Evolutionary conservation across 2,888 invertebrate genomes (phyloP), one percentile per base, ranked within the genome.

Genomic region (Nemoura dubitans): DNA sequence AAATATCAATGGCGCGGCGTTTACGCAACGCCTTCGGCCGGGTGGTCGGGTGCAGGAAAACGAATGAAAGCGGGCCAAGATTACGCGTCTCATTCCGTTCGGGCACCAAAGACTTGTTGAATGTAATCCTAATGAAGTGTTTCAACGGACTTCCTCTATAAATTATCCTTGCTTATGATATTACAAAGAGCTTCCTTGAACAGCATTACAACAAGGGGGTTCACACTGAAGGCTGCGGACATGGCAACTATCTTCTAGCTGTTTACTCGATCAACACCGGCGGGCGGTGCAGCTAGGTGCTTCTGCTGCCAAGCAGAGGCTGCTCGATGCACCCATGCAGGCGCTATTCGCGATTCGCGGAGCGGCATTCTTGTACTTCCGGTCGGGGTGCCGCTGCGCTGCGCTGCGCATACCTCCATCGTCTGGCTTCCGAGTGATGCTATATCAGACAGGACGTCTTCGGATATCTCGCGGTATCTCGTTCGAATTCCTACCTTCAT

Each of bases 91-190:
- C 59, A 21, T 59, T 59, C 59, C 59, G 3, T 59, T 10, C 59
- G 3, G 59, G 59, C 3, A 59, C 59, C 59, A 59, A 59, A 59
- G 59, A 59, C 59, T 59, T 59, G 59, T 59, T 59, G 81, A 81
- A 30, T 81, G n/a, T 83, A 83, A 83, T 83, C 83, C 83, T 83
- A 83, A 83, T 42, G 36, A 83, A 83, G 42, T 83, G 83, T 83
- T n/a, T 43, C 27, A n/a, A 82, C 36, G 83, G 26, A 83, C 83
- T 83, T 83, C 83, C 83, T 83, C 83, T 42, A 83, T 83, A 83
- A 83, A 83, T 83, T 83, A 83, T 36, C 83, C 43, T n/a, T 26
- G 43, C 83, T 30, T 81, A 59, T 59, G 14, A 59, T 59, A 59
- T 59, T 59, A 83, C 83, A 83, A 83, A 83, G 83, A 26, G 83